A percentile compares a stretch with the other conserved stretches of the same genome.
phyloP scores from a whole-genome alignment of 2,888 invertebrate genomes.

The Drosophila sordidula region DNA sequence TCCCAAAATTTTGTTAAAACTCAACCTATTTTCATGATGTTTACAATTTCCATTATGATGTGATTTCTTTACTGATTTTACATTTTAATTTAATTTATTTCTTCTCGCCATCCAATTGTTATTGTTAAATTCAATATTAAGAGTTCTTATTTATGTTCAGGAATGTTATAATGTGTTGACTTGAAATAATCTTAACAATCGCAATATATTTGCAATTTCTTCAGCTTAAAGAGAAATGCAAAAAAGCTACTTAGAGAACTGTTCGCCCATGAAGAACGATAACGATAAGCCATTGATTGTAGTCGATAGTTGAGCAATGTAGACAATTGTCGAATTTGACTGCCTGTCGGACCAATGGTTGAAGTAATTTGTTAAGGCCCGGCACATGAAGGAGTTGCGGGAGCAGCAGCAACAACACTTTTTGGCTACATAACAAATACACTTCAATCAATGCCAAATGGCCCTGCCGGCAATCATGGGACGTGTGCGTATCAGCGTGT shows the following conservation, averaged over 20 bases:
- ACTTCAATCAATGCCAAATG: constrained; percentile 80
- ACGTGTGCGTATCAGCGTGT: constrained; percentile 45
- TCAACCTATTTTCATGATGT: no score
- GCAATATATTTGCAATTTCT: neutral
- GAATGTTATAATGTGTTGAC: no score
- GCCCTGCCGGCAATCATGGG: constrained; percentile 68
- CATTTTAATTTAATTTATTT: no score
- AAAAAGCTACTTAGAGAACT: constrained; percentile 17
- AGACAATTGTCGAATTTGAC: constrained; percentile 54
- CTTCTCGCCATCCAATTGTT: no score
- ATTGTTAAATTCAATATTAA: no score
- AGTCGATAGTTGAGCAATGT: constrained; percentile 45
- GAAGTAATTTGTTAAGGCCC: constrained; percentile 61
- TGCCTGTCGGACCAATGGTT: constrained; percentile 50
- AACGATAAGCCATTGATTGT: constrained; percentile 42
- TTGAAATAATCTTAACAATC: neutral
- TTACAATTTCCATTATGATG: no score
- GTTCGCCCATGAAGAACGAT: constrained; percentile 22
- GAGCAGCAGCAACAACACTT: constrained; percentile 44
- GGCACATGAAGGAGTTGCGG: constrained; percentile 35
- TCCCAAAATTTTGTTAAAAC: no score
- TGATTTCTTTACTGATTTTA: no score
- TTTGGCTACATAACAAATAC: constrained; percentile 75
- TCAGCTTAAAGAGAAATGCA: neutral
- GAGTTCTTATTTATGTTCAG: no score